Conservation (phyloP, 1,140 invertebrate genomes). For the Drosophila sucinea region DNA sequence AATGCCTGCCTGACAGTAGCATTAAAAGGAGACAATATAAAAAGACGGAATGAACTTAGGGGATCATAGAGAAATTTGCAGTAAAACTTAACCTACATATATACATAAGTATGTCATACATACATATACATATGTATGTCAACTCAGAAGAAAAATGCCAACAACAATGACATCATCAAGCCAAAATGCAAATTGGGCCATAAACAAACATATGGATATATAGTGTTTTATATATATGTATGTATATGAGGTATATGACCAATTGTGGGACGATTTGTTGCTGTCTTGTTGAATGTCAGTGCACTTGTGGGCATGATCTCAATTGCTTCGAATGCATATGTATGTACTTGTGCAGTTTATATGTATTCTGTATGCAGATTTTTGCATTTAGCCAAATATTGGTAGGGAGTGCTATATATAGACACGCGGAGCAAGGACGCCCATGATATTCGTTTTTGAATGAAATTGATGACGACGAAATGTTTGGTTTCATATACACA, state of each 20-base stretch:
- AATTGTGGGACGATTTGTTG: conserved; percentile 56
- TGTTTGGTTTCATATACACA: conserved; percentile 56
- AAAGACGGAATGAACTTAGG: conserved; percentile 33
- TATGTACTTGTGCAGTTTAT: background rate
- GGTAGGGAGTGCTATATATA: background rate
- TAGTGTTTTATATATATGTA: conserved; percentile 7
- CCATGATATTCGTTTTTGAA: conserved; percentile 35
- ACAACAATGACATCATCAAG: conserved; percentile 66
- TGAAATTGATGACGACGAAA: conserved; percentile 49
- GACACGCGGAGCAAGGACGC: conserved; percentile 27
- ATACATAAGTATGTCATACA: background rate
- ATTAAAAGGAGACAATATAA: conserved; percentile 53
- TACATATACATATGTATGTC: conserved; percentile 5
- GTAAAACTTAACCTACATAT: conserved; percentile 13
- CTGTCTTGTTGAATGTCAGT: conserved; percentile 53
- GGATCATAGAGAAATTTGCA: conserved; percentile 32
- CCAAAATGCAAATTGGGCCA: conserved; percentile 61
- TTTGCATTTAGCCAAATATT: conserved; percentile 24
- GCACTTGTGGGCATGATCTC: conserved; percentile 73
- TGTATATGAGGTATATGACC: conserved; percentile 33
- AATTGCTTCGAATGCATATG: conserved; percentile 48
- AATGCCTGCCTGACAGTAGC: conserved; percentile 39
- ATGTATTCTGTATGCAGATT: conserved; percentile 10
- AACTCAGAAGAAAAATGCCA: conserved; percentile 16
- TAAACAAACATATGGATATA: conserved; percentile 25